Percentiles rank a stretch among this genome's conserved stretches.
phyloP scores from a whole-genome alignment of 2,113 vertebrate species.

The Paralichthys olivaceus region DNA sequence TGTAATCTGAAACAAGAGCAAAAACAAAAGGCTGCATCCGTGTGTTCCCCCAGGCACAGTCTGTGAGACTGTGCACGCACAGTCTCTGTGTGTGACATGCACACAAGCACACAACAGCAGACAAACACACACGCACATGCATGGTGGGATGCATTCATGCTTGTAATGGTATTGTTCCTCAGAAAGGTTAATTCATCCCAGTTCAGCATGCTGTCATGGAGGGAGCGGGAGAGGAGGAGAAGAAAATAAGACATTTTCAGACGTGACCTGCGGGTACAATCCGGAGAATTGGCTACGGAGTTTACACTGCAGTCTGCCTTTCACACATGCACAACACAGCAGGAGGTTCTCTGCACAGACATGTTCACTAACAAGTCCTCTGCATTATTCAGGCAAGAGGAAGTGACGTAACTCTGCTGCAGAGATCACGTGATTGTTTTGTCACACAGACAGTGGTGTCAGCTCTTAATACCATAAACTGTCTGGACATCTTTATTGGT shows the following conservation, averaged over 20 bases:
- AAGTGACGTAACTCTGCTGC: no score
- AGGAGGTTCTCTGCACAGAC: no score
- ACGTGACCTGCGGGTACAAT: no score
- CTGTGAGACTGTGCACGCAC: constrained; percentile 31
- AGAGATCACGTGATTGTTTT: no score
- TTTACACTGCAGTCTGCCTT: no score
- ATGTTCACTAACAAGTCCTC: no score
- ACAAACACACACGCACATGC: constrained; percentile 9
- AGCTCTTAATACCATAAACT: no score
- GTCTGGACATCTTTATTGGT: no score
- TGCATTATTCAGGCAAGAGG: no score
- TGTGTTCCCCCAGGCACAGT: constrained; percentile 70
- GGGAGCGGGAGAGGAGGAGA: background rate
- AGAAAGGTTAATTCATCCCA: constrained; percentile 74
- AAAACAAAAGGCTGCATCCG: constrained; percentile 75
- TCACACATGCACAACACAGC: no score
- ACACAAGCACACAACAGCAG: constrained; percentile 5
- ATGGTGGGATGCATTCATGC: constrained; percentile 64
- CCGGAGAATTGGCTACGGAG: no score
- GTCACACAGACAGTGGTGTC: no score
- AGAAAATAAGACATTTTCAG: background rate
- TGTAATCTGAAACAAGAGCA: constrained; percentile 76
- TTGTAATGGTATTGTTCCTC: constrained; percentile 76
- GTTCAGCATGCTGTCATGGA: constrained; percentile 54
- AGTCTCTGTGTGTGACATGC: constrained; percentile 5